Evolutionary conservation across 2,113 vertebrate species (phyloP).

Genomic region (Pseudorasbora parva): DNA sequence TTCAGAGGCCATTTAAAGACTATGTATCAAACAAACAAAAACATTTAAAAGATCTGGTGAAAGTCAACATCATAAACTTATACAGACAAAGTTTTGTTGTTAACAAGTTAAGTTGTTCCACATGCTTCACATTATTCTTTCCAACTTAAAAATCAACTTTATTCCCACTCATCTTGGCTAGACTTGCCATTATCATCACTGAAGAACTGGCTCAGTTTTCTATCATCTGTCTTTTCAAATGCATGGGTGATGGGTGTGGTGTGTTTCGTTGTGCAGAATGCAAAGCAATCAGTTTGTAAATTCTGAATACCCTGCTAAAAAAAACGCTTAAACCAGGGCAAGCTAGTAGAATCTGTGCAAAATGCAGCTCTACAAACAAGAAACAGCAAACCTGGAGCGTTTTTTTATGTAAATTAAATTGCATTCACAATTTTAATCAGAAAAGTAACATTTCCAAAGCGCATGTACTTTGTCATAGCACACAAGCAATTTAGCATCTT

Average conservation of each 20-base stretch:
- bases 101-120: background rate
- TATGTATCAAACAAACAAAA: background rate
- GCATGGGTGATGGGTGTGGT: background rate
- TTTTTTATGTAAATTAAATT: no score
- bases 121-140: background rate
- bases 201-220: background rate
- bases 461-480: background rate
- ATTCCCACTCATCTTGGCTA: background rate
- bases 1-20: no score
- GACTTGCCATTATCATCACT: background rate
- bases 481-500: background rate
- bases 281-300: background rate
- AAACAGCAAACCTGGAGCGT: no score
- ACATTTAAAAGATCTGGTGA: background rate
- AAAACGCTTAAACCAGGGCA: background rate
- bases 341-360: background rate
- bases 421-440: no score
- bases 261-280: background rate
- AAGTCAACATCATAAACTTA: background rate
- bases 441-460: no score
- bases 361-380: no score
- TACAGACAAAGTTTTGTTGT: background rate
- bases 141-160: background rate
- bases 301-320: background rate
- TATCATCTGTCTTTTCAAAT: background rate